Evolutionary conservation across 2,113 vertebrate species (phyloP), one percentile per base, ranked within the genome.

Genomic region (Scomber colias): DNA sequence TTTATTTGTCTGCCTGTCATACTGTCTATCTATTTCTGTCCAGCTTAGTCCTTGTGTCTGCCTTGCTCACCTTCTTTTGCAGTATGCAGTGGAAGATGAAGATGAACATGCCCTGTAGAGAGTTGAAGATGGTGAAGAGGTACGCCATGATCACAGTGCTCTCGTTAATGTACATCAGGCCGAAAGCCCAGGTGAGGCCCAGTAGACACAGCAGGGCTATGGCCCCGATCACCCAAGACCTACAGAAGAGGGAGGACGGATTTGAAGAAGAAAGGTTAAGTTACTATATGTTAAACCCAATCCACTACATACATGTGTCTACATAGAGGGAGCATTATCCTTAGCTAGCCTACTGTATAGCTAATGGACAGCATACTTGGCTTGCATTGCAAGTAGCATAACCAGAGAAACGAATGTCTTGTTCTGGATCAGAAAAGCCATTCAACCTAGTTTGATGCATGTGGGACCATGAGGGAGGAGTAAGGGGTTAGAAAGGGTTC

Each of bases 1-100:
- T 75, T 48, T 50, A 19, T 70, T 65, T 74, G 75, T 79, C 51
- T 54, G 53, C 30, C 69, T 62, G 74, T 74, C 79, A 64, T 13
- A 21, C 45, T 35, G 19, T 50, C 65, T 50, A 15, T 75, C 45
- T 70, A 65, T 71, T 73, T 67, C 15, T 62, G 44, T 60, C 51
- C 5, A 35, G 9, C 50, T 40, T 68, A 40, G 31, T 61, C 51
- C 57, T 15, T 0, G 50, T 11, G 40, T 4, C 56, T 45, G 13
- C 35, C 27, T 64, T 6, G 17, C 94, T 96, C 95, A 99, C 98
- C 97, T 99, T 99, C 93, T 99, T 99, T 94, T 99, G 98, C 81
- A 99, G 97, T 63, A 99, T 98, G 96, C 98, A 99, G 95, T 99
- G 98, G 94, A 99, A 99, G 95, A 99, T 99, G 95, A 99, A 99